phyloP scores from a whole-genome alignment of 2,113 vertebrate species.

The Heterochromis multidens region DNA sequence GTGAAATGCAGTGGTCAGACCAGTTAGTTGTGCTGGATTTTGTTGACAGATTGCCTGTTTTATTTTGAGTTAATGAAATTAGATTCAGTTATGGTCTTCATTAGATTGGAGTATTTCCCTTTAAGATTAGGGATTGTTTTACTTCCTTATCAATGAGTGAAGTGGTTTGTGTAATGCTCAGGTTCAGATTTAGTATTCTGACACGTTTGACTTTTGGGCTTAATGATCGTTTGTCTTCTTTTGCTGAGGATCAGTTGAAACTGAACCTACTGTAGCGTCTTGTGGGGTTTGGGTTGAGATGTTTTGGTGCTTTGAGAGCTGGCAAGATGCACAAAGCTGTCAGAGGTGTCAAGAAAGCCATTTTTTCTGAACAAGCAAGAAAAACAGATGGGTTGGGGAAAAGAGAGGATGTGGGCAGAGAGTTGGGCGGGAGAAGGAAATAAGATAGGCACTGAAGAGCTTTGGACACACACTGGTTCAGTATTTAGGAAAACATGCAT shows the following conservation, averaged over 20 bases:
- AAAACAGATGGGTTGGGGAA: conserved; percentile 20
- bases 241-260: neutral
- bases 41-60: neutral
- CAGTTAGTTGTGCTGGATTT: neutral
- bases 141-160: neutral
- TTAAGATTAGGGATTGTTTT: neutral
- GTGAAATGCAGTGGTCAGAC: neutral
- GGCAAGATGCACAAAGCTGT: conserved; percentile 33
- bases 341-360: conserved; percentile 46
- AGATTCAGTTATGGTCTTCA: neutral
- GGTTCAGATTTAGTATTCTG: neutral
- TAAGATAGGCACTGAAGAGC: neutral
- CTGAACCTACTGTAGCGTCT: neutral
- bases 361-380: conserved; percentile 35
- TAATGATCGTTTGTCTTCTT: neutral
- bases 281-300: conserved; percentile 10
- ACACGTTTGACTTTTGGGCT: neutral
- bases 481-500: neutral
- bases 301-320: conserved; percentile 22
- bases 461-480: neutral
- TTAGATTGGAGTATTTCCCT: neutral
- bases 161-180: neutral
- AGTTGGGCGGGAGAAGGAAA: neutral
- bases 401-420: neutral
- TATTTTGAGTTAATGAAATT: neutral